Base-by-base conservation (phyloP, 2,113 vertebrate species). In the Lagopus leucura region DNA sequence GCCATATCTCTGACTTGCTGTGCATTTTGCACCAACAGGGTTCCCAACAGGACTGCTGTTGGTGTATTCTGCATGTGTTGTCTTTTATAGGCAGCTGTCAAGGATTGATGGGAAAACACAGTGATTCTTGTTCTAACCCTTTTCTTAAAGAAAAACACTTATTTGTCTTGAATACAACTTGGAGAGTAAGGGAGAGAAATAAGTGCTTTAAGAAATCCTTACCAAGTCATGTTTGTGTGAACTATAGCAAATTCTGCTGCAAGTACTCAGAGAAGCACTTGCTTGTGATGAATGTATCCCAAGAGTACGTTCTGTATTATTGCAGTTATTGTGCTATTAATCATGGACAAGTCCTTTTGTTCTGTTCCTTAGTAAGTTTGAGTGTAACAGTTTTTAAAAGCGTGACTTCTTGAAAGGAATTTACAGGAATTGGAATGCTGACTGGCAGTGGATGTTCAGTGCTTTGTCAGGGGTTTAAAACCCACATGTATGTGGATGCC, bases 401-500 rank as follows among this genome's bases (percentile, higher is more conserved):
- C 60, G 30, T 28, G 28, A 1, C 1, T 14, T 50, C 76, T 84
- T 89, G 70, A 70, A 63, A 61, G 66, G 76, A 63, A 45, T 11
- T 74, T 28, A 11, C 21, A 40, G 42, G 43, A 17, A 5, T 82
- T 10, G 42, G 47, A 47, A 28, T 27, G 61, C 40, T 13, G 22
- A 2, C 71, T 64, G 55, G n/a, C 82, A 21, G 57, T 15, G 82
- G 70, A 6, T 64, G 66, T 70, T 85, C 11, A 12, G 43, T 30
- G 38, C 64, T 79, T 54, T 83, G 55, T 65, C 73, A 40, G 69
- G 87, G 74, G n/a, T 75, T 88, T 40, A 7, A 77, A 66, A 17
- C 11, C 7, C 11, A 1, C 0, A 3, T 8, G 4, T 20, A 0
- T 50, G 48, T 24, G 48, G 48, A 24, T 50, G 48, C 48, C 48